These are phyloP conservation scores for Serilophus lunatus DNA, from an alignment of 2,113 vertebrate species.

Conservation along the genomic window DNA sequence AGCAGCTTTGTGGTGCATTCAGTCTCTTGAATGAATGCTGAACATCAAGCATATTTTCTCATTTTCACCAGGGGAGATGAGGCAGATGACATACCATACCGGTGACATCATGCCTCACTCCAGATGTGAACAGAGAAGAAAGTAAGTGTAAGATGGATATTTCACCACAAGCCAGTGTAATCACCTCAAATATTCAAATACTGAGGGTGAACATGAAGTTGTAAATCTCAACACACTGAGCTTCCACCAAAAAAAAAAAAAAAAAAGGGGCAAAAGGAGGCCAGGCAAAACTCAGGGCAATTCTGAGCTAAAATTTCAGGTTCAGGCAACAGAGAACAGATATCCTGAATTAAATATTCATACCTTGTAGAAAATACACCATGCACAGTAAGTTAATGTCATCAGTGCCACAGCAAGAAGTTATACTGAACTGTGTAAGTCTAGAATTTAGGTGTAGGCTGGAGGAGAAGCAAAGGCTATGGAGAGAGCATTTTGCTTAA, in stretches of 20 bases:
- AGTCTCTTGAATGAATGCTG: not conserved
- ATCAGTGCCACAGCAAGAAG: not conserved
- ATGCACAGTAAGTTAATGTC: not conserved
- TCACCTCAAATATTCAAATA: too few species aligned
- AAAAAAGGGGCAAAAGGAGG: not conserved
- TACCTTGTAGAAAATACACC: not conserved
- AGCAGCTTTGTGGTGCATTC: not conserved
- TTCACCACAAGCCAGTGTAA: not conserved
- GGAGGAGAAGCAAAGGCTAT: not conserved
- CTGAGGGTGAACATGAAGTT: not conserved
- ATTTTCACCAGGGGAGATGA: constrained; percentile 42
- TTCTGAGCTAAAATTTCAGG: not conserved
- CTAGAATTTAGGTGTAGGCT: not conserved
- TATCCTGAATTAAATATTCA: not conserved
- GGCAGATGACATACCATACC: constrained; percentile 25
- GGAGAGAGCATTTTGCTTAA: not conserved
- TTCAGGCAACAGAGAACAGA: not conserved
- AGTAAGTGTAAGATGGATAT: not conserved
- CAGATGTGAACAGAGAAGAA: constrained; percentile 43
- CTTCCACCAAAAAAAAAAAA: not conserved
- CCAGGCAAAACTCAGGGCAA: not conserved
- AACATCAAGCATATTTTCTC: constrained; percentile 16
- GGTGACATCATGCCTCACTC: constrained; percentile 10
- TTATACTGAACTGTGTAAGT: not conserved
- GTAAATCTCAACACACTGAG: not conserved